Conservation (phyloP, 2,113 vertebrate species). For the Dasypus novemcinctus region DNA sequence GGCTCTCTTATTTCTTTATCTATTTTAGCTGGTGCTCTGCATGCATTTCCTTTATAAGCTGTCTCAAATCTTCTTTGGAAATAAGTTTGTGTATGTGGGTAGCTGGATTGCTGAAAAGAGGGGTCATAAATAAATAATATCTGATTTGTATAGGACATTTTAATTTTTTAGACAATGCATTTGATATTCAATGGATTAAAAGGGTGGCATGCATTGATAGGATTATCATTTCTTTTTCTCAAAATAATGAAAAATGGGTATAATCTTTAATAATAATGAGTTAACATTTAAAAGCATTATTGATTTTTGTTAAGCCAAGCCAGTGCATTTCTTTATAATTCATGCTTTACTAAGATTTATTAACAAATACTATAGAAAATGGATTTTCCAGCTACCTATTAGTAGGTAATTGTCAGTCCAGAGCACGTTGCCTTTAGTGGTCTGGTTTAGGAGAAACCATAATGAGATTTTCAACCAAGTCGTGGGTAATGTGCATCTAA, state of each 20-base stretch:
- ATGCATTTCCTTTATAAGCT: slow-evolving; percentile 20
- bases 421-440: background rate
- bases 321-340: slow-evolving; percentile 70
- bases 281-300: slow-evolving; percentile 73
- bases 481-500: background rate
- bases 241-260: slow-evolving; percentile 69
- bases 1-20: slow-evolving; percentile 8
- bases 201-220: slow-evolving; percentile 16
- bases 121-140: slow-evolving; percentile 58
- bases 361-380: slow-evolving; percentile 63
- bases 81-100: background rate
- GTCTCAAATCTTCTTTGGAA: background rate
- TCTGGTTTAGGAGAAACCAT: background rate
- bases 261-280: slow-evolving; percentile 74
- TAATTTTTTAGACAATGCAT: slow-evolving; percentile 49
- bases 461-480: background rate
- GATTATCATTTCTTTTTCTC: slow-evolving; percentile 61
- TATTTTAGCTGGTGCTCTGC: background rate
- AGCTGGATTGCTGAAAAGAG: background rate
- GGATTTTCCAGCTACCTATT: slow-evolving; percentile 56
- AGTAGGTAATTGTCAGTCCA: background rate
- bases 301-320: slow-evolving; percentile 68
- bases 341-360: slow-evolving; percentile 75
- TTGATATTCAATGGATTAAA: slow-evolving; percentile 36
- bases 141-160: slow-evolving; percentile 26